Evolutionary conservation across 64 coral and sea anemone genomes (phyloP).

Genomic region (Stylophora pistillata): DNA sequence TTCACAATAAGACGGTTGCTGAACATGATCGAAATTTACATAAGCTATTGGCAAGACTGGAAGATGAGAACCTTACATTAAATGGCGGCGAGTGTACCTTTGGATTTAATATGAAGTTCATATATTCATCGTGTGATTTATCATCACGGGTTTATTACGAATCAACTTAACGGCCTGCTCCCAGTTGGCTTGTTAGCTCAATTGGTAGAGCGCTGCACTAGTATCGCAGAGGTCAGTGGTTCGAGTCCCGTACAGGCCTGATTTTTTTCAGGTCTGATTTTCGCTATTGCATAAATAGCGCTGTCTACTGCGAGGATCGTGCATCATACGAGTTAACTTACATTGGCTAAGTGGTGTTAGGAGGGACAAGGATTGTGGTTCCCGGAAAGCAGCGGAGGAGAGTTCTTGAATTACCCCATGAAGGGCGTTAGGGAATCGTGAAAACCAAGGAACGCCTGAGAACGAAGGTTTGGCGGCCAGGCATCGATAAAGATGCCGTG

Average conservation of each 20-base stretch:
- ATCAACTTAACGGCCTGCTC: too few species aligned
- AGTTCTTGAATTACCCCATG: slow-evolving; percentile 15
- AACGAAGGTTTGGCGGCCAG: slow-evolving; percentile 55
- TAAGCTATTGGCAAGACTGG: not conserved
- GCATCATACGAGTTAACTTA: slow-evolving; percentile 42
- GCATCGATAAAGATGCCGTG: slow-evolving; percentile 20
- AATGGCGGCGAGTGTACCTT: slow-evolving; percentile 32
- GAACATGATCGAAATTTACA: slow-evolving; percentile 6
- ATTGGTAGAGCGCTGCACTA: too few species aligned
- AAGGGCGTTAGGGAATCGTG: slow-evolving; percentile 48
- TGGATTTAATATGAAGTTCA: slow-evolving; percentile 15
- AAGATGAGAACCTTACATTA: slow-evolving; percentile 37
- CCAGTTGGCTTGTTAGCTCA: too few species aligned
- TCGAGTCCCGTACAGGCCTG: too few species aligned
- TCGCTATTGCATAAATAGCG: too few species aligned
- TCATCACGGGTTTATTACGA: too few species aligned
- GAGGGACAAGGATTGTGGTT: slow-evolving; percentile 43
- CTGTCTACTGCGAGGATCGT: too few species aligned
- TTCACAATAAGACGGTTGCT: not conserved
- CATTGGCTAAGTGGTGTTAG: slow-evolving; percentile 34
- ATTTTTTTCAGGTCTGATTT: too few species aligned
- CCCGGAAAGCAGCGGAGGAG: not conserved
- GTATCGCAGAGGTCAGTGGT: too few species aligned
- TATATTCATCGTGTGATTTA: too few species aligned
- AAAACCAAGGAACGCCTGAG: slow-evolving; percentile 43